Base-by-base conservation (phyloP, 2,113 vertebrate species). In the Peucedramus taeniatus region DNA sequence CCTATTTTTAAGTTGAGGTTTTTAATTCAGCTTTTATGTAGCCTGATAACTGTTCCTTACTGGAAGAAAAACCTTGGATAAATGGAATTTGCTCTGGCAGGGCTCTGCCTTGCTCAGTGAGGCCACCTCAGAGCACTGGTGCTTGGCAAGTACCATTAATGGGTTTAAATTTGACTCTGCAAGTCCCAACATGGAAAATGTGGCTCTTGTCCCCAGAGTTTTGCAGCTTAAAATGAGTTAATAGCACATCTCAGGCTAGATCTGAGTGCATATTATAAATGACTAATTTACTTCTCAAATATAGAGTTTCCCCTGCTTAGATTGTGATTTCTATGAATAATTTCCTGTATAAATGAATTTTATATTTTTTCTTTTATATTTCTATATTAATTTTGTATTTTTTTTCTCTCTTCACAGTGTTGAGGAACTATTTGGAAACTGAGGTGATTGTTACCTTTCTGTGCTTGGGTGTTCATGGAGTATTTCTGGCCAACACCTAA, bases 121-220 rank as follows among this genome's bases (percentile, higher is more conserved):
- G 26, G 44, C 53, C 49, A 56, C 15, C 40, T 37, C 11, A 3
- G 3, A 44, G 40, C 0, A 0, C 20, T 50, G 27, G 30, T 59
- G 51, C 53, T 72, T 6, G 19, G 47, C 50, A 50, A 70, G 35
- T 49, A 16, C 50, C 30, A 4, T 37, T 45, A 37, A 15, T 16
- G 24, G 33, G 15, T 91, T 88, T 64, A 42, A 72, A 85, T 88
- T 20, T 21, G 39, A 26, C 61, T 39, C 23, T n/a, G 20, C 33
- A 4, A 33, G 50, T 19, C 33, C 63, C 10, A 1, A 1, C 47
- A 39, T 19, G 59, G 82, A 87, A 88, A 81, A 70, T 7, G 31
- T 59, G 68, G 17, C 39, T 86, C 39, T 83, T 42, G 4, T 17
- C 47, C 31, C 51, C 17, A 15, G 90, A 69, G 27, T 18, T 63